These are phyloP conservation scores for Brachypterus glaber DNA, from an alignment of 2,888 invertebrate genomes.

Conservation along the genomic window DNA sequence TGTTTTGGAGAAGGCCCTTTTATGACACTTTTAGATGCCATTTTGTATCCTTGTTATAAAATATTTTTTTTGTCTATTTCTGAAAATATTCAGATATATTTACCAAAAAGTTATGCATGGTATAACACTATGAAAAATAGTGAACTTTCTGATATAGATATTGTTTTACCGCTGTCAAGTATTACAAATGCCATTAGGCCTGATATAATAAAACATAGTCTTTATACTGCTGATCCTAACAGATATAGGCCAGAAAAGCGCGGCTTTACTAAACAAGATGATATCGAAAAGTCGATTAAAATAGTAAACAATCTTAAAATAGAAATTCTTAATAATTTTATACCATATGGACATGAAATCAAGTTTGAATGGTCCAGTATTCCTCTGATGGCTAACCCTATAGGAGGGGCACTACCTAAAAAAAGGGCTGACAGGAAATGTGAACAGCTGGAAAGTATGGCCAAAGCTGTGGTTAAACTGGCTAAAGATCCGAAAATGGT, in stretches of 20 bases:
- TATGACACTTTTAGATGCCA: conserved; percentile 74
- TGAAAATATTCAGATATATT: neutral
- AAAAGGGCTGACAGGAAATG: conserved; percentile 67
- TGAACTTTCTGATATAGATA: conserved; percentile 8
- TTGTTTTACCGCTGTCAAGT: conserved; percentile 3
- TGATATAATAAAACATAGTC: conserved; percentile 49
- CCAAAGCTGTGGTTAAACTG: conserved; percentile 62
- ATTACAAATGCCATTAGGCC: conserved; percentile 12
- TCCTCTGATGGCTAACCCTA: conserved; percentile 66
- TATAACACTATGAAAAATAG: conserved; percentile 35
- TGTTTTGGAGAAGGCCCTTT: conserved; percentile 74
- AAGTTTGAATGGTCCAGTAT: conserved; percentile 60
- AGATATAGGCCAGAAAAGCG: conserved; percentile 65
- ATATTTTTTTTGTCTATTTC: conserved; percentile 41
- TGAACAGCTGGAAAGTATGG: conserved; percentile 78
- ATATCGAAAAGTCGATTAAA: conserved; percentile 55
- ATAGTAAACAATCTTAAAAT: conserved; percentile 43
- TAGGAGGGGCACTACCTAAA: conserved; percentile 68
- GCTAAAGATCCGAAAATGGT: conserved; percentile 45
- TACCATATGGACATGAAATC: conserved; percentile 39
- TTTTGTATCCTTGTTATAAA: conserved; percentile 63
- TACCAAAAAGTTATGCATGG: conserved; percentile 44
- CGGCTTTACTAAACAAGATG: conserved; percentile 65
- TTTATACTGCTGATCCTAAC: conserved; percentile 71
- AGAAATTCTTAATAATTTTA: conserved; percentile 32